Evolutionary conservation across 2,113 vertebrate genomes (phyloP).

Genomic region (Balaenoptera acutorostrata): DNA sequence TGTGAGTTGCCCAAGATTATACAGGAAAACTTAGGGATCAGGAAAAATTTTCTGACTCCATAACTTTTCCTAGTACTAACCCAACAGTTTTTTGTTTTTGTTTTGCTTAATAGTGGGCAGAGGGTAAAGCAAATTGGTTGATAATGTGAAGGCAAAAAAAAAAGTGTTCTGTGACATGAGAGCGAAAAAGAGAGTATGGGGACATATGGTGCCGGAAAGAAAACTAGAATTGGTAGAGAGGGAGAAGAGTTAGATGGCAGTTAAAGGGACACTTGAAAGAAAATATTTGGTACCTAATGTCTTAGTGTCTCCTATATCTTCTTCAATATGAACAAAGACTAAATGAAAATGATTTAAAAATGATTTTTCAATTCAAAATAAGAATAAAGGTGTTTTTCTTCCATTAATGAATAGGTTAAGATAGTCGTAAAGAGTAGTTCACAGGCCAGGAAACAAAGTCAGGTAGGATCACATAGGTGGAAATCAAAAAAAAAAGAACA

Average conservation of each 20-base stretch:
- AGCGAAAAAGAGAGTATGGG: neutral
- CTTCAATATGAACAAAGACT: neutral
- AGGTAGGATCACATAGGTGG: constrained; percentile 30
- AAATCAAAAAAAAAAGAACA: constrained; percentile 29
- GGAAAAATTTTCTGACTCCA: neutral
- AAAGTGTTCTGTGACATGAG: neutral
- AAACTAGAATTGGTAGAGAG: neutral
- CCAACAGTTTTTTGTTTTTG: too few relatives aligned
- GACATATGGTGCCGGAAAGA: neutral
- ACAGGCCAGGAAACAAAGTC: constrained; percentile 23
- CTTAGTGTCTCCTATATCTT: neutral
- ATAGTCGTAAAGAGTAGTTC: constrained; percentile 57
- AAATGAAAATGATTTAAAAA: neutral
- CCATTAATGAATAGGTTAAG: constrained; percentile 3
- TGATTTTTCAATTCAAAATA: neutral
- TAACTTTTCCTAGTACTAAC: neutral
- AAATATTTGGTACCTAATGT: neutral
- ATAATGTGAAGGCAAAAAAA: neutral
- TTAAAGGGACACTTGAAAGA: neutral
- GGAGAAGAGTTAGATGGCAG: neutral
- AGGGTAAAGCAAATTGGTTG: neutral
- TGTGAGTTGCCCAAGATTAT: neutral
- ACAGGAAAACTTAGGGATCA: neutral
- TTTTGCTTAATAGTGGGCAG: neutral
- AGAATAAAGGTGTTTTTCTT: neutral